These are phyloP conservation scores for Phalangium opilio DNA, from an alignment of 2,888 invertebrate genomes.

Conservation along the genomic window DNA sequence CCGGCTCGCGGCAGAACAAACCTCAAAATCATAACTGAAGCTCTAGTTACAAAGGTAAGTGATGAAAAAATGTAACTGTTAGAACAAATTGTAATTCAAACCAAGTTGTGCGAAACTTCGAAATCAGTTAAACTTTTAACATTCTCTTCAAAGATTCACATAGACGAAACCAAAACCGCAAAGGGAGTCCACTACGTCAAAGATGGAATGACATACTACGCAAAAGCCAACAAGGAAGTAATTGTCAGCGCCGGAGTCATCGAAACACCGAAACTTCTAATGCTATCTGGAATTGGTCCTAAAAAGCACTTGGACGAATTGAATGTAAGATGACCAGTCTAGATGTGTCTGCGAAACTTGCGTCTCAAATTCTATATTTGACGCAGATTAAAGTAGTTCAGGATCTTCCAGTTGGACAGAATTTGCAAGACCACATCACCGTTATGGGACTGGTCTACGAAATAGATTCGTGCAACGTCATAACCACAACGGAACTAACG, in stretches of 20 bases:
- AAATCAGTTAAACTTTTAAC: too few species aligned
- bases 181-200: conserved; percentile 66
- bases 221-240: conserved; percentile 66
- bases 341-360: too few species aligned
- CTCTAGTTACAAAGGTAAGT: not conserved
- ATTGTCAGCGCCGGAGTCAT: conserved; percentile 79
- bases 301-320: conserved; percentile 42
- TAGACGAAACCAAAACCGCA: conserved; percentile 49
- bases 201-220: conserved; percentile 50
- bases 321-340: too few species aligned
- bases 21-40: not conserved
- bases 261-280: conserved; percentile 80
- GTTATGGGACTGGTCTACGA: too few species aligned
- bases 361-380: too few species aligned
- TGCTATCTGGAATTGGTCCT: conserved; percentile 81
- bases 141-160: too few species aligned
- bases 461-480: too few species aligned
- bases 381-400: conserved; percentile 17
- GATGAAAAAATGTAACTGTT: too few species aligned
- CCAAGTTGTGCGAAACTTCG: too few species aligned
- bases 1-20: not conserved
- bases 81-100: too few species aligned
- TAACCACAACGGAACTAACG: too few species aligned
- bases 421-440: conserved; percentile 18
- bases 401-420: conserved; percentile 23